Percentiles rank a stretch among this genome's conserved stretches.
phyloP scores from a whole-genome alignment of 2,888 invertebrate genomes.

The Volucella inanis region DNA sequence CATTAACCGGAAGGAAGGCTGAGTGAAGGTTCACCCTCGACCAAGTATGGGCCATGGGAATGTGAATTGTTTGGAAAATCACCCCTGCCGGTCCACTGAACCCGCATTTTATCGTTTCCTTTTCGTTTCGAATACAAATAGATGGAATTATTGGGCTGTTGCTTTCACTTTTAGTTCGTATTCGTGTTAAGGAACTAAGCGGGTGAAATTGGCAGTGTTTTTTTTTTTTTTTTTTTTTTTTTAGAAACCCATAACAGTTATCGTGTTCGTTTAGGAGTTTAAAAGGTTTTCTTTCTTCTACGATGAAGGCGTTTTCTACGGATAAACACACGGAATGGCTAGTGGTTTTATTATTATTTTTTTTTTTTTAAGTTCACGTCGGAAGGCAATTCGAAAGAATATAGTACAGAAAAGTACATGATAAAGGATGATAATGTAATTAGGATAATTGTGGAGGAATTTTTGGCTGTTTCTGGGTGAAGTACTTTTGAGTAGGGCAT shows the following conservation, averaged over 20 bases:
- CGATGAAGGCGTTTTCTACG: too few relatives aligned
- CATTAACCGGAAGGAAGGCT: not conserved
- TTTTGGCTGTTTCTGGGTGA: constrained; percentile 14
- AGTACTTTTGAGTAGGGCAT: not conserved
- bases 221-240: constrained; percentile 11
- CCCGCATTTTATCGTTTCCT: constrained; percentile 35
- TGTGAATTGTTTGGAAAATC: constrained; percentile 39
- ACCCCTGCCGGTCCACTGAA: constrained; percentile 26
- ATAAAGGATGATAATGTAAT: constrained; percentile 56
- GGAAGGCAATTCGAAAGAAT: constrained; percentile 23
- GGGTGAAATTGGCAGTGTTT: not conserved
- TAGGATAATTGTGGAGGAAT: constrained; percentile 39
- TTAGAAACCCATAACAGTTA: constrained; percentile 50
- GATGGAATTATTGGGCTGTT: constrained; percentile 19
- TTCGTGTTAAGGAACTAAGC: too few relatives aligned
- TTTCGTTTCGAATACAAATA: constrained; percentile 40
- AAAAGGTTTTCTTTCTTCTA: not conserved
- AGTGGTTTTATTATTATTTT: too few relatives aligned
- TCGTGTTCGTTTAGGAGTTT: constrained; percentile 45
- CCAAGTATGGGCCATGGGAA: not conserved
- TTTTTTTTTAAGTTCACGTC: not conserved
- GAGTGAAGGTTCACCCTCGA: not conserved
- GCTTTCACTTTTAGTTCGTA: not conserved
- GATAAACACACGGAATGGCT: too few relatives aligned
- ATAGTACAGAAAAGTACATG: not conserved